phyloP scores from a whole-genome alignment of 2,888 invertebrate genomes.

The Pseudococcus jackbeardsleyi region DNA sequence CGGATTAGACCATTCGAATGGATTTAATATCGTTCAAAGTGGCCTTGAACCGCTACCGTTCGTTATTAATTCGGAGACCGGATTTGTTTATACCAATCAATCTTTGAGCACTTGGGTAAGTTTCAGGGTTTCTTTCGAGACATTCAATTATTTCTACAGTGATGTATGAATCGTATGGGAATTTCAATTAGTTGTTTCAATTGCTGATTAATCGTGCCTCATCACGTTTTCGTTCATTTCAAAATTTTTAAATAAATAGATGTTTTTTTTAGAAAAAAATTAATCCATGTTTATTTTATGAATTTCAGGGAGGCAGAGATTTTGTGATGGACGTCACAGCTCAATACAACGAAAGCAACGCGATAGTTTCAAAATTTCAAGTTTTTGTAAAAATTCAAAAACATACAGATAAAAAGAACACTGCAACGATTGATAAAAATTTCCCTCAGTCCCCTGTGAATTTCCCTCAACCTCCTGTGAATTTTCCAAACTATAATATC shows the following conservation, averaged over 20 bases:
- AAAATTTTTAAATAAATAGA: no score
- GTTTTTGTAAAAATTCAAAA: constrained; percentile 76
- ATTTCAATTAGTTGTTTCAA: not conserved
- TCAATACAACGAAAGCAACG: not conserved
- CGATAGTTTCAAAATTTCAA: constrained; percentile 75
- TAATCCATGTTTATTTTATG: no score
- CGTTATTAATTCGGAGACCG: constrained; percentile 80
- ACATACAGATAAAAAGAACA: constrained; percentile 66
- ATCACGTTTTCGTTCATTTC: no score
- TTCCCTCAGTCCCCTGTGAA: constrained; percentile 1
- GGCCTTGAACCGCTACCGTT: constrained; percentile 78
- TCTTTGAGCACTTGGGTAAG: constrained; percentile 82
- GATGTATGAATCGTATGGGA: not conserved
- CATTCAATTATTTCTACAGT: not conserved
- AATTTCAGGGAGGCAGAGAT: constrained; percentile 76
- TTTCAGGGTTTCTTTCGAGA: no score
- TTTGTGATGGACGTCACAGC: constrained; percentile 78
- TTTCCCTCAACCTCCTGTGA: constrained; percentile 61
- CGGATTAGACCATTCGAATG: constrained; percentile 76
- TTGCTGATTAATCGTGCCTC: no score
- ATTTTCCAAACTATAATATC: constrained; percentile 66
- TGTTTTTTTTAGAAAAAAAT: no score
- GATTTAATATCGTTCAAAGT: constrained; percentile 68
- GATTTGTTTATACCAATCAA: constrained; percentile 84
- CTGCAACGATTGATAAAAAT: constrained; percentile 66